Evolutionary conservation across 1,140 invertebrate genomes (phyloP).

Genomic region (Panonychus citri): DNA sequence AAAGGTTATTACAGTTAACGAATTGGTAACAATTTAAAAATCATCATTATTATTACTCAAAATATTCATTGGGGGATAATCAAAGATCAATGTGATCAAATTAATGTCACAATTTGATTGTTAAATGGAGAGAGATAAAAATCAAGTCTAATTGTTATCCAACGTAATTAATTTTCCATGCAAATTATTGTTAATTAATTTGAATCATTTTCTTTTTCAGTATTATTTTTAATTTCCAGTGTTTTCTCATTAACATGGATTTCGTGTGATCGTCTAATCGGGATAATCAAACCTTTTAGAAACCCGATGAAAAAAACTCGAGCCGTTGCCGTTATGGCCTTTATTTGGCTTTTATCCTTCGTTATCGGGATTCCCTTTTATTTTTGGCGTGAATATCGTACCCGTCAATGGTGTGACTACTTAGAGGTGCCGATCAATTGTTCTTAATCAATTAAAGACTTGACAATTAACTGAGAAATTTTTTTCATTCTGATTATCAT

Average conservation of each 20-base stretch:
- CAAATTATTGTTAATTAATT: slow-evolving; percentile 37
- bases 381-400: slow-evolving; percentile 35
- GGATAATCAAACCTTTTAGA: slow-evolving; percentile 45
- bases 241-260: slow-evolving; percentile 52
- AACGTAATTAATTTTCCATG: too few relatives aligned
- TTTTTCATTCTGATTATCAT: too few relatives aligned
- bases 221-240: too few relatives aligned
- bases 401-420: slow-evolving; percentile 37
- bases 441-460: neutral
- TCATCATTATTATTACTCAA: too few relatives aligned
- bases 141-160: too few relatives aligned
- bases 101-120: too few relatives aligned
- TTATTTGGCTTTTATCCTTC: slow-evolving; percentile 40
- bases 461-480: too few relatives aligned
- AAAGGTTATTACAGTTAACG: too few relatives aligned
- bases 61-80: too few relatives aligned
- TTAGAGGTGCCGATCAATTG: slow-evolving; percentile 11
- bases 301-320: slow-evolving; percentile 33
- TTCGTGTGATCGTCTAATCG: slow-evolving; percentile 53
- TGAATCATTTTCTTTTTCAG: too few relatives aligned
- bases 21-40: too few relatives aligned
- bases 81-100: slow-evolving; percentile 16
- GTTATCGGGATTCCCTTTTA: slow-evolving; percentile 35
- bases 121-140: too few relatives aligned
- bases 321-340: slow-evolving; percentile 33